Percentiles rank a stretch among this genome's conserved stretches.
These are phyloP conservation scores for Latheticus oryzae DNA, from an alignment of 2,888 invertebrate genomes.

Conservation along the genomic window DNA sequence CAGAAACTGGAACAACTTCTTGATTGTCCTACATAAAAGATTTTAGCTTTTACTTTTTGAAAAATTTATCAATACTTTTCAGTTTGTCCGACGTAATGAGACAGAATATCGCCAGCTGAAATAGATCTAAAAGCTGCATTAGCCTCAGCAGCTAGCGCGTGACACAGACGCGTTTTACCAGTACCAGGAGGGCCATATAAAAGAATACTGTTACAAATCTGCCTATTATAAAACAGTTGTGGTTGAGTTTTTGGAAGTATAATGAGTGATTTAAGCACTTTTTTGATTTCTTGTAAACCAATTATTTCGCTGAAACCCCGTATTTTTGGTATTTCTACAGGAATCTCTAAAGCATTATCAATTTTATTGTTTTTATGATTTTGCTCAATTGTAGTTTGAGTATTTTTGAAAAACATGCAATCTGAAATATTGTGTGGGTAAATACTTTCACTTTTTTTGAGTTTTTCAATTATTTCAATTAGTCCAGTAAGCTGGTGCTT, in stretches of 20 bases:
- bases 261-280: constrained; percentile 66
- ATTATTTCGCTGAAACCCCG: constrained; percentile 66
- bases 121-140: constrained; percentile 67
- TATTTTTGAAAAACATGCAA: no score
- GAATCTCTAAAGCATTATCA: constrained; percentile 23
- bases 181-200: constrained; percentile 69
- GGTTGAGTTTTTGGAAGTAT: constrained; percentile 69
- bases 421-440: neutral
- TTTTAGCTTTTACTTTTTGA: neutral
- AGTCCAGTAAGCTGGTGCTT: constrained; percentile 13
- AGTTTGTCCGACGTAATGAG: constrained; percentile 69
- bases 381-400: neutral
- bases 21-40: constrained; percentile 57
- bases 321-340: constrained; percentile 53
- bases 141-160: constrained; percentile 66
- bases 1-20: constrained; percentile 56
- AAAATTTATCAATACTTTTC: constrained; percentile 66
- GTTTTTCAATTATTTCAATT: constrained; percentile 6
- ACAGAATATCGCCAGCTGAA: constrained; percentile 68
- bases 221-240: constrained; percentile 67
- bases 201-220: constrained; percentile 67
- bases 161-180: constrained; percentile 65
- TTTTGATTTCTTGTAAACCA: constrained; percentile 67
- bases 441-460: constrained; percentile 1
- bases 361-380: constrained; percentile 2